Conservation (phyloP, 2,113 vertebrate species). For the Neolamprologus kungweensis region DNA sequence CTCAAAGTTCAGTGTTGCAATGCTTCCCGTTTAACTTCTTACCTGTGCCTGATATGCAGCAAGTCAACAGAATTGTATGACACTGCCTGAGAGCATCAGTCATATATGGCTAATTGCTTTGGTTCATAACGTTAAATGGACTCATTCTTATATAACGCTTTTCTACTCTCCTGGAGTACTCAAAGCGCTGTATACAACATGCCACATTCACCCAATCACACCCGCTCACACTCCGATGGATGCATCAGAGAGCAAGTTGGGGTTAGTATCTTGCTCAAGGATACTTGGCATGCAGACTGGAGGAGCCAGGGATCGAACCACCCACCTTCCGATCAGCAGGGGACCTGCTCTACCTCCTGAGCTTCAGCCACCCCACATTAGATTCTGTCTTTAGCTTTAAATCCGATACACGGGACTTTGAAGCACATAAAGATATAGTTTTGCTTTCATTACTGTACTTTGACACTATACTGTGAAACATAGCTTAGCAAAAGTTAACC, state of each 20-base stretch:
- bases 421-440: not conserved
- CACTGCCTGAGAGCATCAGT: not conserved
- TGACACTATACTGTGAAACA: not conserved
- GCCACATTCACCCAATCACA: rapidly evolving
- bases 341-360: not conserved
- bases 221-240: not conserved
- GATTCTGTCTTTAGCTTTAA: not conserved
- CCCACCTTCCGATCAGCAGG: rapidly evolving
- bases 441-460: not conserved
- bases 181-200: not conserved
- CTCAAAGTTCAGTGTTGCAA: not conserved
- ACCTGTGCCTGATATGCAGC: not conserved
- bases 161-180: not conserved
- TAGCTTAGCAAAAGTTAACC: not conserved
- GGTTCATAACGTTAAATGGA: not conserved
- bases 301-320: not conserved
- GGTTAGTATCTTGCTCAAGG: not conserved
- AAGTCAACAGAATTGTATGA: not conserved
- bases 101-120: not conserved
- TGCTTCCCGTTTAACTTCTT: not conserved
- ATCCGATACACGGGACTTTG: not conserved
- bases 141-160: not conserved
- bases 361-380: rapidly evolving
- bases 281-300: not conserved
- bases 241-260: not conserved